These are phyloP conservation scores for Amblyjoppa fuscipennis DNA, from an alignment of 2,888 invertebrate genomes.

Conservation along the genomic window DNA sequence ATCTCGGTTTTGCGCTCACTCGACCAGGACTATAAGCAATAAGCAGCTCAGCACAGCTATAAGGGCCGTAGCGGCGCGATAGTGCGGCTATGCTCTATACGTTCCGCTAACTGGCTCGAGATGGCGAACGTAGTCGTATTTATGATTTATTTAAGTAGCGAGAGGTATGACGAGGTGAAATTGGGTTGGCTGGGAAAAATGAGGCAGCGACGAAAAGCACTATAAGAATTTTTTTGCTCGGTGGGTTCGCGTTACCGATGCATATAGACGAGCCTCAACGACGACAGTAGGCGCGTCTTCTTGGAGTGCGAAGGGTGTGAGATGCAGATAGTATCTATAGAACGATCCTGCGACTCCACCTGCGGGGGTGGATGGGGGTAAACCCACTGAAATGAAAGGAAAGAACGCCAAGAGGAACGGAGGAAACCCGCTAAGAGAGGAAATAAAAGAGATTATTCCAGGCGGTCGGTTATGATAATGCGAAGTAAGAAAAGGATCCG, in stretches of 20 bases:
- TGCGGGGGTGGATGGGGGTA: neutral
- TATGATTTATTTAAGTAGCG: slow-evolving; percentile 82
- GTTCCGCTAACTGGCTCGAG: slow-evolving; percentile 38
- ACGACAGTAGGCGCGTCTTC: neutral
- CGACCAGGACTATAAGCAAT: slow-evolving; percentile 64
- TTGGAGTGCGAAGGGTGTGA: slow-evolving; percentile 51
- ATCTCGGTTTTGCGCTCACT: slow-evolving; percentile 45
- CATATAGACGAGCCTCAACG: slow-evolving; percentile 16
- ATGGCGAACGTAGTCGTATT: slow-evolving; percentile 78
- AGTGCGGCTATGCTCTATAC: slow-evolving; percentile 41
- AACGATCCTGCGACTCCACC: slow-evolving; percentile 18
- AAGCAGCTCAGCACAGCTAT: slow-evolving; percentile 63
- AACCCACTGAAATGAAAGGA: slow-evolving; percentile 66
- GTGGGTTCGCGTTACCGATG: slow-evolving; percentile 22
- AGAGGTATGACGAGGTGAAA: slow-evolving; percentile 69
- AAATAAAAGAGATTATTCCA: slow-evolving; percentile 77
- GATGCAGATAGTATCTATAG: slow-evolving; percentile 56
- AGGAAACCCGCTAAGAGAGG: slow-evolving; percentile 67
- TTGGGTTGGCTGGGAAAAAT: slow-evolving; percentile 58
- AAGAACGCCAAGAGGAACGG: slow-evolving; percentile 68
- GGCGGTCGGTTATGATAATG: slow-evolving; percentile 77
- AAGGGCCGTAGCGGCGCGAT: slow-evolving; percentile 47
- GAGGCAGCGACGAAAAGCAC: slow-evolving; percentile 43
- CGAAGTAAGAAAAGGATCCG: slow-evolving; percentile 44
- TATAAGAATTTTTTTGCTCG: slow-evolving; percentile 37